Conservation (phyloP, 2,888 invertebrate species). For the Calliphora vomitoria region DNA sequence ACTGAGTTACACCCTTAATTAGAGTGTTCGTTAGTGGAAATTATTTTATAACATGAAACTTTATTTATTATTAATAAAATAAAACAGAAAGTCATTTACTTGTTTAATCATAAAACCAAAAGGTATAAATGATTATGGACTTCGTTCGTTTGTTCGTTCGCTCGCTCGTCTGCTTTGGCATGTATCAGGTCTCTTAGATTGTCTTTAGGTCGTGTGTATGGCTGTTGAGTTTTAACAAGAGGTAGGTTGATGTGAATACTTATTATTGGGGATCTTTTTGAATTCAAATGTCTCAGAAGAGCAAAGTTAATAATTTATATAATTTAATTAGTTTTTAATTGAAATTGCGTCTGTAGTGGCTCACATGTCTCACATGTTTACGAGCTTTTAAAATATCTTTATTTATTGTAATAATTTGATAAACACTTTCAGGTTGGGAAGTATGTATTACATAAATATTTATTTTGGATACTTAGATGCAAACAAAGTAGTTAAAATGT, state of each 20-base stretch:
- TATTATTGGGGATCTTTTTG: background rate
- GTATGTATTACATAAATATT: too few species aligned
- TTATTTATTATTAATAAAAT: slow-evolving; percentile 50
- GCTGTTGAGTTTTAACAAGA: background rate
- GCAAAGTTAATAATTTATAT: slow-evolving; percentile 13
- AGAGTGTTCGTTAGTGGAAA: slow-evolving; percentile 68
- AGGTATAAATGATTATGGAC: slow-evolving; percentile 37
- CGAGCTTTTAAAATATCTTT: too few species aligned
- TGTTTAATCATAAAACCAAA: slow-evolving; percentile 50
- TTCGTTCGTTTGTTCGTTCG: too few species aligned
- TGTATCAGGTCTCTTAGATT: slow-evolving; percentile 32
- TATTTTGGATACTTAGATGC: too few species aligned
- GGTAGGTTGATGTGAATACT: background rate
- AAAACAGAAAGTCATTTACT: slow-evolving; percentile 61
- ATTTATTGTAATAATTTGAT: too few species aligned
- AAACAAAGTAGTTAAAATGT: too few species aligned
- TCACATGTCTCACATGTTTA: background rate
- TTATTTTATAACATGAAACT: slow-evolving; percentile 67
- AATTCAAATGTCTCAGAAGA: slow-evolving; percentile 5
- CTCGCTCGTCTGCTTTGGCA: background rate
- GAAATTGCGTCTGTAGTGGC: background rate
- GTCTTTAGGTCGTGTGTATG: slow-evolving; percentile 16
- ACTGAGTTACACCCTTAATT: slow-evolving; percentile 70
- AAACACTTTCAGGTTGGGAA: too few species aligned
- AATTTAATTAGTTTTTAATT: slow-evolving; percentile 23